Percentiles rank a stretch among this genome's conserved stretches.
phyloP scores from a whole-genome alignment of 2,113 vertebrate species.

The Grantiella picta region DNA sequence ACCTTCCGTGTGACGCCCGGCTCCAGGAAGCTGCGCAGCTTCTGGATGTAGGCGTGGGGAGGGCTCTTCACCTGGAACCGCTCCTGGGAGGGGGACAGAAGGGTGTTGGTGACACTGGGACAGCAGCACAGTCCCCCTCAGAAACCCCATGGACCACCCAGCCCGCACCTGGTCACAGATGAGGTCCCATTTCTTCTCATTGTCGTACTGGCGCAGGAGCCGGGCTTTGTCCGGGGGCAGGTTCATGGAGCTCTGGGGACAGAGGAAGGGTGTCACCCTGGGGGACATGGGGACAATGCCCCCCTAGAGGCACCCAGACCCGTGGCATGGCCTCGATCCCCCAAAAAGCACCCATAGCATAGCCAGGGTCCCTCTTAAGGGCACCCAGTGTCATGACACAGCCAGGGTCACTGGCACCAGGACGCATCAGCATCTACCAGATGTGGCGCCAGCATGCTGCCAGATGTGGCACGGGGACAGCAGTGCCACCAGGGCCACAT shows the following conservation, averaged over 20 bases:
- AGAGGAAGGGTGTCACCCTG: neutral
- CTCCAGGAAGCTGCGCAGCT: conserved; percentile 91
- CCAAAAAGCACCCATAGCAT: neutral
- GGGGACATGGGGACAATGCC: neutral
- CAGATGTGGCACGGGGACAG: neutral
- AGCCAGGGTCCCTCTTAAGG: neutral
- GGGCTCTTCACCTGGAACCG: conserved; percentile 97
- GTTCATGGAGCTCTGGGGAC: conserved; percentile 94
- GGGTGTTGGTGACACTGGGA: neutral
- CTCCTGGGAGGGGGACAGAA: conserved; percentile 71
- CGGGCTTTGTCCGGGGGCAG: conserved; percentile 94
- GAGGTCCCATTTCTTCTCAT: conserved; percentile 97
- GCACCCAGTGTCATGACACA: neutral
- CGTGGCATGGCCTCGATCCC: neutral
- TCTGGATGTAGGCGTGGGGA: conserved; percentile 94
- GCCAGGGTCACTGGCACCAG: neutral
- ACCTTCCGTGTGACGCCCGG: conserved; percentile 92
- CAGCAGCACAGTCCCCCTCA: neutral
- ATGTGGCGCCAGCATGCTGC: neutral
- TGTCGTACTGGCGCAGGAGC: conserved; percentile 93
- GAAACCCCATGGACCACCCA: rapidly evolving
- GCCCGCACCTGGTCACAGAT: conserved; percentile 92
- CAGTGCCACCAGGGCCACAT: neutral
- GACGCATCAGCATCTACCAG: too few species aligned
- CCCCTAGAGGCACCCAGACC: neutral